Conservation (phyloP, 2,113 vertebrate genomes). For the Hemiprocne comata region DNA sequence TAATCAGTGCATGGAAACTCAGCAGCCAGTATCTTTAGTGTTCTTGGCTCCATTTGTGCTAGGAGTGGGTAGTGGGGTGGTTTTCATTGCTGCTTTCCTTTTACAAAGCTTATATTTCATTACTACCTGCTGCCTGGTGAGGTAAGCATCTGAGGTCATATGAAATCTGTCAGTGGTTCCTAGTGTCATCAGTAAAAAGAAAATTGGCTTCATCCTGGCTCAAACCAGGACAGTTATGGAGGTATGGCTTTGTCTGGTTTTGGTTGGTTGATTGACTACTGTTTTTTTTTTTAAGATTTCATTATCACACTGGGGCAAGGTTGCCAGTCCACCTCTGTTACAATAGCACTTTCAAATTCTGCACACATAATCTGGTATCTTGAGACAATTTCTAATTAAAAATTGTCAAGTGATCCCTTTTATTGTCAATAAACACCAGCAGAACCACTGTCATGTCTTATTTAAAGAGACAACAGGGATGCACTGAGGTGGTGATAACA, state of each 20-base stretch:
- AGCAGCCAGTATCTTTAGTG: not conserved
- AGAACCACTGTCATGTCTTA: not conserved
- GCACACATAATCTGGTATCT: not conserved
- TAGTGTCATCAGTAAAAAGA: not conserved
- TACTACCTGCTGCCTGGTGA: not conserved
- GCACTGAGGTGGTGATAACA: not conserved
- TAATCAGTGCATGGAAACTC: not conserved
- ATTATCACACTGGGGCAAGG: not conserved
- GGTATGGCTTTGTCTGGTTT: not conserved
- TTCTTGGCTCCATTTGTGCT: not conserved
- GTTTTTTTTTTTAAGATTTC: not conserved
- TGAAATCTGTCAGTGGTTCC: not conserved
- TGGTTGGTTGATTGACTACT: not conserved
- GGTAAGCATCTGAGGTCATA: not conserved
- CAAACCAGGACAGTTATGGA: not conserved
- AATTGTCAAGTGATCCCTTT: not conserved
- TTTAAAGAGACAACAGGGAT: not conserved
- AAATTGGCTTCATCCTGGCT: too few species aligned
- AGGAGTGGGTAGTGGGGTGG: not conserved
- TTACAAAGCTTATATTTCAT: not conserved
- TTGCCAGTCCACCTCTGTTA: not conserved
- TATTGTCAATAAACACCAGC: not conserved
- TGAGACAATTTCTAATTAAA: not conserved
- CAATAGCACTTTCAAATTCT: not conserved
- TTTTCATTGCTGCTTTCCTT: not conserved